Evolutionary conservation across 2,113 vertebrate species (phyloP).

Genomic region (Gracilinanus agilis): DNA sequence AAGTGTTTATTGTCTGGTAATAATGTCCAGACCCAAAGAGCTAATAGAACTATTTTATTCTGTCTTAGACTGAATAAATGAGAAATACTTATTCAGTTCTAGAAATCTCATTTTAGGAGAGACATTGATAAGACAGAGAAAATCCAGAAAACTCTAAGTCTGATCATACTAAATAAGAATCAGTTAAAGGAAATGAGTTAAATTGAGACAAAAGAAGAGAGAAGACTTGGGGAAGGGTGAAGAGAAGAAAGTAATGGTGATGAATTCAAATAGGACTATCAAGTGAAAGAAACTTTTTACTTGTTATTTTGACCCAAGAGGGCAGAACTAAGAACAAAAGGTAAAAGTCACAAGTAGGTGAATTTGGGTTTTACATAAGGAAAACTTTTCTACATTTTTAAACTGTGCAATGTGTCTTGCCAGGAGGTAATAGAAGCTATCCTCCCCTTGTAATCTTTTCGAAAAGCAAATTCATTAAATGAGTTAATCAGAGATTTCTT

Average conservation of each 20-base stretch:
- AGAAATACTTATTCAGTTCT: not conserved
- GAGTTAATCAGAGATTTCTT: not conserved
- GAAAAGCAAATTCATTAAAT: not conserved
- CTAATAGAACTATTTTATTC: not conserved
- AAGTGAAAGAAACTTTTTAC: not conserved
- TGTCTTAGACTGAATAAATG: not conserved
- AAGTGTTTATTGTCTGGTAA: not conserved
- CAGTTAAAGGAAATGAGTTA: not conserved
- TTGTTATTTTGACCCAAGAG: not conserved
- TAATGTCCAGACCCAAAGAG: not conserved
- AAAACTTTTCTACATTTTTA: not conserved
- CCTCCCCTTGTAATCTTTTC: not conserved
- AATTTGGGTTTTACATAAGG: not conserved
- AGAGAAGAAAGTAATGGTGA: not conserved
- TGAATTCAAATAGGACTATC: not conserved
- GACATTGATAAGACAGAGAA: not conserved
- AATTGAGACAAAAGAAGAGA: not conserved
- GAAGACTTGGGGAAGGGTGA: not conserved
- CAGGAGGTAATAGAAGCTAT: not conserved
- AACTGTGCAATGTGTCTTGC: not conserved
- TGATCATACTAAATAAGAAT: not conserved
- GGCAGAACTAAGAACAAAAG: not conserved
- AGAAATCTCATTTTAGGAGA: not conserved
- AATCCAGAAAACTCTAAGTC: not conserved
- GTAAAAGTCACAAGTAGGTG: not conserved